Evolutionary conservation across 1,140 invertebrate species (phyloP).

Genomic region (Eubasilissa regina): DNA sequence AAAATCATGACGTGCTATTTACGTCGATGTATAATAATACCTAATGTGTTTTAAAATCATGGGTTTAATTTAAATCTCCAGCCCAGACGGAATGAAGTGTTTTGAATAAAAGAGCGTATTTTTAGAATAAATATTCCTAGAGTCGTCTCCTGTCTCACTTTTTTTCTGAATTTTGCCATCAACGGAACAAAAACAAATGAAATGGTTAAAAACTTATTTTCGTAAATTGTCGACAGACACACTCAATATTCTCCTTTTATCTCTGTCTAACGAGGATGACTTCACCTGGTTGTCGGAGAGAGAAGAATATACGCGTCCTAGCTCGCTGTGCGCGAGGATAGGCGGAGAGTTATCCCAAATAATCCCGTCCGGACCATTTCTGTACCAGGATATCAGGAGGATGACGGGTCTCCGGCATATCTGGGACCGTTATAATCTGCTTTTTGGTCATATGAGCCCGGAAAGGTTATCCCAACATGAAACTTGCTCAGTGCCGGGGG

Average conservation of each 20-base stretch:
- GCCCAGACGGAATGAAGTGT: conserved; percentile 15
- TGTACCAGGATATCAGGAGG: conserved; percentile 42
- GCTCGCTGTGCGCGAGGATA: conserved; percentile 10
- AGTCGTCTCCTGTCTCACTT: conserved; percentile 12
- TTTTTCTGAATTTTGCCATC: conserved; percentile 51
- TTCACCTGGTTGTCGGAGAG: conserved; percentile 2
- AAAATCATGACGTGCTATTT: too few species aligned
- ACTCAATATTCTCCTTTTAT: background rate
- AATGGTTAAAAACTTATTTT: conserved; percentile 45
- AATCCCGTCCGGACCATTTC: conserved; percentile 47
- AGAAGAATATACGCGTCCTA: background rate
- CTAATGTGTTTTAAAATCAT: too few species aligned
- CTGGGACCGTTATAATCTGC: conserved; percentile 53
- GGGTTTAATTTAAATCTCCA: conserved; percentile 27
- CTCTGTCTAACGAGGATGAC: background rate
- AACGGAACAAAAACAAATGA: conserved; percentile 48
- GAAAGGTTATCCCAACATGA: conserved; percentile 55
- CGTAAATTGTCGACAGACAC: background rate
- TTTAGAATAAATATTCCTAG: conserved; percentile 47
- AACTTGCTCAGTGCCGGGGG: background rate
- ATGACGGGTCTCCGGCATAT: conserved; percentile 18
- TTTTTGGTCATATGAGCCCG: conserved; percentile 53
- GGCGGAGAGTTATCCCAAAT: conserved; percentile 45
- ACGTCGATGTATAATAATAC: too few species aligned
- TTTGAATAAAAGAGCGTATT: conserved; percentile 48